Percentiles rank a stretch among this genome's conserved stretches.
These are phyloP conservation scores for Lepilemur ruficaudatus DNA, from an alignment of 2,797 vertebrate species.

Conservation along the genomic window DNA sequence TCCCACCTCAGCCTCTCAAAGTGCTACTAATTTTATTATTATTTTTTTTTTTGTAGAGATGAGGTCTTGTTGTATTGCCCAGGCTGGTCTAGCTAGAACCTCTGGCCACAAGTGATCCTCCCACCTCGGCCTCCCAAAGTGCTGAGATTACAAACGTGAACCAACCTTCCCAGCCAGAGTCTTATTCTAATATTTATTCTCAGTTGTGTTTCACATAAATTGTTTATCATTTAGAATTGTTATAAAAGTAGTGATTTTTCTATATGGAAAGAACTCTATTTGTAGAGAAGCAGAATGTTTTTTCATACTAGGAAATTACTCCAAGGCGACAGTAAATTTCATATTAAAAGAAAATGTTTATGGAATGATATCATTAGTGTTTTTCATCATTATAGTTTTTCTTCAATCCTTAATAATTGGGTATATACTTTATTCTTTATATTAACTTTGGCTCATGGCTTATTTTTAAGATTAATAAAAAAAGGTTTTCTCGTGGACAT, in stretches of 20 bases:
- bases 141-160: too few relatives aligned
- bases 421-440: neutral
- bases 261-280: neutral
- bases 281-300: constrained; percentile 14
- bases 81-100: too few relatives aligned
- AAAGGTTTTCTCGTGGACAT: neutral
- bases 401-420: neutral
- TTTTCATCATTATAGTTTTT: constrained; percentile 14
- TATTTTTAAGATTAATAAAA: constrained; percentile 21
- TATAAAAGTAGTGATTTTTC: constrained; percentile 24
- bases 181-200: constrained; percentile 23
- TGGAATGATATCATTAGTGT: neutral
- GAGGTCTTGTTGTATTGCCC: too few relatives aligned
- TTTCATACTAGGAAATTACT: neutral
- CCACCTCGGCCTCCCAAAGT: too few relatives aligned
- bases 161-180: neutral
- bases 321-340: neutral
- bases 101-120: too few relatives aligned
- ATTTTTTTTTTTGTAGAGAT: too few relatives aligned
- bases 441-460: neutral
- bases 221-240: constrained; percentile 41
- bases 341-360: neutral
- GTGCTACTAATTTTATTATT: too few relatives aligned
- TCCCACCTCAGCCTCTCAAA: too few relatives aligned
- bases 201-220: constrained; percentile 26